phyloP scores from a whole-genome alignment of 1,140 invertebrate genomes.

The Sminthurides bifidus region DNA sequence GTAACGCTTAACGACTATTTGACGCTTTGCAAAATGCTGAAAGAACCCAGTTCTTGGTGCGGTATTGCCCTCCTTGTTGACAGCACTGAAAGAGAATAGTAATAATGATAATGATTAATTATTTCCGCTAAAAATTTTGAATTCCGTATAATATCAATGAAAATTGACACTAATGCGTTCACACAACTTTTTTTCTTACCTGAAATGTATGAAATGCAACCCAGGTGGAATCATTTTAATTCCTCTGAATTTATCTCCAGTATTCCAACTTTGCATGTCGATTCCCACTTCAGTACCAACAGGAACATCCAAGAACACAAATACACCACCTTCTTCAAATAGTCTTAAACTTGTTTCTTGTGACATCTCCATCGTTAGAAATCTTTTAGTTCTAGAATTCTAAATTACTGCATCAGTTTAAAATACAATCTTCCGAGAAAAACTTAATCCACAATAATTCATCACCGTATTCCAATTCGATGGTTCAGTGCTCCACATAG shows the following conservation, averaged over 20 bases:
- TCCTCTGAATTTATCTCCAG: constrained; percentile 83
- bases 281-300: constrained; percentile 88
- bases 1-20: constrained; percentile 49
- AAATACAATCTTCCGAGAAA: not conserved
- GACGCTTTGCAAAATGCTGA: constrained; percentile 66
- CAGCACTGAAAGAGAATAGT: constrained; percentile 40
- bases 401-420: not conserved
- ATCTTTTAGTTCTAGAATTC: not conserved
- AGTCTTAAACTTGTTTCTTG: constrained; percentile 61
- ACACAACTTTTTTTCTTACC: too few species aligned
- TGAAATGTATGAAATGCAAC: constrained; percentile 87
- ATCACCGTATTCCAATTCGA: not conserved
- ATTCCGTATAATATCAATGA: not conserved
- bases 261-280: constrained; percentile 85
- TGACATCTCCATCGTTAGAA: constrained; percentile 48
- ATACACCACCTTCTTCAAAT: constrained; percentile 65
- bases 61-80: constrained; percentile 43
- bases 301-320: constrained; percentile 73
- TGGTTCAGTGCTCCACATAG: not conserved
- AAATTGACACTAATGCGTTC: not conserved
- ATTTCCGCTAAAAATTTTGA: not conserved
- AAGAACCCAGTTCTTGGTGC: constrained; percentile 77
- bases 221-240: constrained; percentile 98
- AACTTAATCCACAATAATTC: not conserved
- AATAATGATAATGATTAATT: not conserved